Percentiles rank a stretch among this genome's conserved stretches.
phyloP scores from a whole-genome alignment of 2,113 vertebrate genomes.

The Scytalopus superciliaris region DNA sequence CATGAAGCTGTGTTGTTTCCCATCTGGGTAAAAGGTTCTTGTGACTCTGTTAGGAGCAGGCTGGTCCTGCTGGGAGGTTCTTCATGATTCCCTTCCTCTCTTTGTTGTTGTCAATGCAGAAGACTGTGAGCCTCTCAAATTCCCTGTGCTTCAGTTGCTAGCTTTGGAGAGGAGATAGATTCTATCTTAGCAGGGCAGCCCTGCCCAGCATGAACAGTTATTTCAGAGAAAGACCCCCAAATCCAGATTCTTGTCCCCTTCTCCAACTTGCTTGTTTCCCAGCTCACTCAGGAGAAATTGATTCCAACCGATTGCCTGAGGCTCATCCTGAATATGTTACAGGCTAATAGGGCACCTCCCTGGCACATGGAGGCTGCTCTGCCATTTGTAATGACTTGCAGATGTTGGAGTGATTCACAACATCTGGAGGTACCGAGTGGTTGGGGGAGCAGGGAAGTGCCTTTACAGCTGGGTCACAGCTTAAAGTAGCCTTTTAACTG shows the following conservation, averaged over 20 bases:
- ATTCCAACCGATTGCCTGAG: background rate
- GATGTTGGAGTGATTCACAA: background rate
- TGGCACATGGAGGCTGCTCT: background rate
- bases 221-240: background rate
- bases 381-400: background rate
- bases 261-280: background rate
- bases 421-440: background rate
- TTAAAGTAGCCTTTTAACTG: background rate
- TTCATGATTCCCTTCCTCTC: background rate
- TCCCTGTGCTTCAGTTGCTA: conserved; percentile 56
- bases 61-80: background rate
- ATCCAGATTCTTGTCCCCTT: background rate
- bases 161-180: background rate
- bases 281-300: background rate
- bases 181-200: background rate
- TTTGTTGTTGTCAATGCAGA: conserved; percentile 25
- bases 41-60: background rate
- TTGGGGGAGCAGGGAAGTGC: background rate
- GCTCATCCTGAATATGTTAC: rapidly evolving
- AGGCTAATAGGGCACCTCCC: background rate
- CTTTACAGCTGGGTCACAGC: background rate
- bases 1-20: rapidly evolving
- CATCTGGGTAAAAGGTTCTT: background rate
- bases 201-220: background rate
- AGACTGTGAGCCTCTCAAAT: conserved; percentile 57